phyloP scores from a whole-genome alignment of 2,797 vertebrate genomes.

The Anas capensis region DNA sequence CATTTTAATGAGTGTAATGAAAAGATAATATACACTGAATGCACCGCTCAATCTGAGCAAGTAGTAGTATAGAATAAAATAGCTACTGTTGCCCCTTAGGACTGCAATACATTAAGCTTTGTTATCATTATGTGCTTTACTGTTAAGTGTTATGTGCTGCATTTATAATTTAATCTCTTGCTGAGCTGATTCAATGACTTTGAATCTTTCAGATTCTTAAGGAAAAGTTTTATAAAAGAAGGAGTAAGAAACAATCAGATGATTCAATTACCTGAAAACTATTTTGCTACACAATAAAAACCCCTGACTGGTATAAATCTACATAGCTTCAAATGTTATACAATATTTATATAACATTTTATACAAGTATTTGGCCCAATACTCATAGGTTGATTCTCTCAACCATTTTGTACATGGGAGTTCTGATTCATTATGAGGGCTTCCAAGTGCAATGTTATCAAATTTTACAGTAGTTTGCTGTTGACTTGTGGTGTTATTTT shows the following conservation, averaged over 20 bases:
- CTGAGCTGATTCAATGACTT: background rate
- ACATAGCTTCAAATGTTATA: background rate
- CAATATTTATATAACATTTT: background rate
- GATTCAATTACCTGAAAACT: slow-evolving; percentile 14
- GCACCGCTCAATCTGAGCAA: background rate
- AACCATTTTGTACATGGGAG: background rate
- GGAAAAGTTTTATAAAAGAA: slow-evolving; percentile 20
- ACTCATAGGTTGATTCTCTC: background rate
- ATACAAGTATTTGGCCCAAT: background rate
- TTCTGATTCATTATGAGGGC: background rate
- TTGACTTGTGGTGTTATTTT: background rate
- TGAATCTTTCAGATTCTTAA: background rate
- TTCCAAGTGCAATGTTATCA: background rate
- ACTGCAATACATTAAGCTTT: slow-evolving; percentile 35
- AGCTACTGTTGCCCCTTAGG: slow-evolving; percentile 21
- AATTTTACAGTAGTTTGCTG: background rate
- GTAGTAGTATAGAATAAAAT: background rate
- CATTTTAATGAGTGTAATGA: slow-evolving; percentile 46
- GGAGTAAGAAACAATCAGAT: background rate
- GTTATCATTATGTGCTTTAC: slow-evolving; percentile 28
- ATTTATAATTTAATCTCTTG: slow-evolving; percentile 48
- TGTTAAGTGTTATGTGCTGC: background rate
- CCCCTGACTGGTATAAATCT: background rate
- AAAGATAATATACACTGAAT: slow-evolving; percentile 31
- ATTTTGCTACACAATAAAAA: background rate